Evolutionary conservation across 2,888 invertebrate genomes (phyloP).

Genomic region (Eremobia ochroleuca): DNA sequence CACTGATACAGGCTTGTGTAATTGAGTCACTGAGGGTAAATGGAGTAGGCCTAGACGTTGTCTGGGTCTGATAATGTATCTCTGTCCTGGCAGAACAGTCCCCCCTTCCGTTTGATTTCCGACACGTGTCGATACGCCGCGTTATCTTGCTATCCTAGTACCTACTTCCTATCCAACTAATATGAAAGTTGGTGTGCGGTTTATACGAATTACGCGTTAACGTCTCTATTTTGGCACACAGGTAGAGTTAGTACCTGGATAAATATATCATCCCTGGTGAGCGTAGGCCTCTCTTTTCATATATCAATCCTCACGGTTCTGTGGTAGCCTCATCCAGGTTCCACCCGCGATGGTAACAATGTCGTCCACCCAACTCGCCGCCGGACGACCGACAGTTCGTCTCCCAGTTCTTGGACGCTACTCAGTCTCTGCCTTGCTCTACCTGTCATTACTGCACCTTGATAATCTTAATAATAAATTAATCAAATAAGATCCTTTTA

Average conservation of each 20-base stretch:
- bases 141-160: neutral
- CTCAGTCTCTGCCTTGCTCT: neutral
- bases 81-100: neutral
- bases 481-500: neutral
- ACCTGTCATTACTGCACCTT: neutral
- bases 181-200: neutral
- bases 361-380: neutral
- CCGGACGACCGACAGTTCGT: no score
- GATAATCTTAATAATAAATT: neutral
- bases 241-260: neutral
- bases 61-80: slow-evolving; percentile 20
- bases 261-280: neutral
- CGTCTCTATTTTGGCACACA: neutral
- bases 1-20: slow-evolving; percentile 20
- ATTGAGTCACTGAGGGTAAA: slow-evolving; percentile 25
- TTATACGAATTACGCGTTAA: neutral
- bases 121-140: neutral
- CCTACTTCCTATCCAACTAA: neutral
- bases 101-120: slow-evolving; percentile 5
- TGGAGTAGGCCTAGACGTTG: neutral
- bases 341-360: neutral
- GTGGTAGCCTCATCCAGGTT: neutral
- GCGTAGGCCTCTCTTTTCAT: neutral
- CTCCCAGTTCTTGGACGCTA: no score
- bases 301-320: neutral